Conservation (phyloP, 2,113 vertebrate genomes). For the Ptilonorhynchus violaceus region DNA sequence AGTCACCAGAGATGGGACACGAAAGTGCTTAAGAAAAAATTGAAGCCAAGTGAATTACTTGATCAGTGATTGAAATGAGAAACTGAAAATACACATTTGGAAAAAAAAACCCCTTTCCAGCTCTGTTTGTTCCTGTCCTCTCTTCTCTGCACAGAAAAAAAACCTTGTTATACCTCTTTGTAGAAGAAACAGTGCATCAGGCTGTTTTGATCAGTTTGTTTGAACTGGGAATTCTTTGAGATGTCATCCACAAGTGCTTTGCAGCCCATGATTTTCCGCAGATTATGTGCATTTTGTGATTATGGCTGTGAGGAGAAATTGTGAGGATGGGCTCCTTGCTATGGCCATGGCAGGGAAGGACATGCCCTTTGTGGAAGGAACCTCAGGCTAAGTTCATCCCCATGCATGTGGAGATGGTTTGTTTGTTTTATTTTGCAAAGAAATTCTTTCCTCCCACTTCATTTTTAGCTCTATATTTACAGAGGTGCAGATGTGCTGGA, state of each 20-base stretch:
- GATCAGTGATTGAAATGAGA: not conserved
- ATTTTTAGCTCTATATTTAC: slow-evolving; percentile 3
- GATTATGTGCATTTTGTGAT: not conserved
- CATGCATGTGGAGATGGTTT: accelerated
- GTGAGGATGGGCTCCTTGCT: not conserved
- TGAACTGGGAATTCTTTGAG: not conserved
- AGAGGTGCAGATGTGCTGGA: not conserved
- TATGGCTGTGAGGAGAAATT: not conserved
- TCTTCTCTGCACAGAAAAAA: not conserved
- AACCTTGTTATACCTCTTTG: not conserved
- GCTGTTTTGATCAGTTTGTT: slow-evolving; percentile 20
- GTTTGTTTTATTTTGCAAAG: not conserved
- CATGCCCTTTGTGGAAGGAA: not conserved
- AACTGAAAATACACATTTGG: not conserved
- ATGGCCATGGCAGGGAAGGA: not conserved
- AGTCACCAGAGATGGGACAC: not conserved
- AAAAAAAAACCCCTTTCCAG: not conserved
- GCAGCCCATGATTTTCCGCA: not conserved
- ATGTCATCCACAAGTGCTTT: not conserved
- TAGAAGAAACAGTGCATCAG: not conserved
- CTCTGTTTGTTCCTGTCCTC: not conserved
- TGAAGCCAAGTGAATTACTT: not conserved
- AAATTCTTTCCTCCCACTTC: not conserved
- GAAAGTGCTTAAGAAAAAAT: not conserved
- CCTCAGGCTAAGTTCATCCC: not conserved